Conservation (phyloP, 1,140 invertebrate genomes). For the Pseudomyrmex pallidus region DNA sequence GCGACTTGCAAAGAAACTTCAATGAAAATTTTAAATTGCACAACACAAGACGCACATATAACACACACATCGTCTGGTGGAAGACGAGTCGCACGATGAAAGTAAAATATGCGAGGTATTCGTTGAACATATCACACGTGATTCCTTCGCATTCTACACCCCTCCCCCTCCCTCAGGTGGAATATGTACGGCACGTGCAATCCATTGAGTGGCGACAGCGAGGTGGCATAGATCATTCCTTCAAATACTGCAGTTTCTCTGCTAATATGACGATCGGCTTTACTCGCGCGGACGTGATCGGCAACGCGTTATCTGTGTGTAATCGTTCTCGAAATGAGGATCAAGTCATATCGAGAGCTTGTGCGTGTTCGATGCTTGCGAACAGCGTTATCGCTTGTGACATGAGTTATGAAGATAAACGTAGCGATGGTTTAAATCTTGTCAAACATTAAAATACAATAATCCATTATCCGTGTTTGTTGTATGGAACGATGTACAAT, state of each 20-base stretch:
- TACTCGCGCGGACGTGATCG: neutral
- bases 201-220: constrained; percentile 31
- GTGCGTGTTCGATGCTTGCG: neutral
- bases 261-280: constrained; percentile 45
- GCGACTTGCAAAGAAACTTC: no score
- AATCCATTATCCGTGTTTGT: constrained; percentile 4
- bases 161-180: no score
- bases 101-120: constrained; percentile 30
- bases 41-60: neutral
- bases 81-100: neutral
- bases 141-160: neutral
- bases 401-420: constrained; percentile 11
- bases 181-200: constrained; percentile 19
- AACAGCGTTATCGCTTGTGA: constrained; percentile 1
- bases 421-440: neutral
- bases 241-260: constrained; percentile 36
- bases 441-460: neutral
- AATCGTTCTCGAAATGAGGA: constrained; percentile 18
- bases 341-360: constrained; percentile 1
- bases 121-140: constrained; percentile 14
- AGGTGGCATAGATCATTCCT: constrained; percentile 37
- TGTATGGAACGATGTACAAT: neutral
- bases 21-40: neutral
- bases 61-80: neutral
- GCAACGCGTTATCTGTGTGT: neutral